A percentile compares a stretch with the other conserved stretches of the same genome.
Evolutionary conservation across 1,140 invertebrate species (phyloP).

Genomic region (Drosophila repletoides): DNA sequence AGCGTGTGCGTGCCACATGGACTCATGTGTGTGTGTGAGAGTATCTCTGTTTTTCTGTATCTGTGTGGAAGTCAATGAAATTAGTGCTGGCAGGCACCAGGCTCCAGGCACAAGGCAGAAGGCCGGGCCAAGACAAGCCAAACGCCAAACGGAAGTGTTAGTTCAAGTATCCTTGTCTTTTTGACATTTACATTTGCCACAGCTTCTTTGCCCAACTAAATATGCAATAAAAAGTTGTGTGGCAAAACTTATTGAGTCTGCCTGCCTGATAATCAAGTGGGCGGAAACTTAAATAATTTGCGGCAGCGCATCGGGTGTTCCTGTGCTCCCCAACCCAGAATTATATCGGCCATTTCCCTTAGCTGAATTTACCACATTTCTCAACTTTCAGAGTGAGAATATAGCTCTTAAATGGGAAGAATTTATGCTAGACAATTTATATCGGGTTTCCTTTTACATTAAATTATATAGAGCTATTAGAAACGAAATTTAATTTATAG

Average conservation of each 20-base stretch:
- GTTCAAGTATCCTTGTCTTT: conserved; percentile 41
- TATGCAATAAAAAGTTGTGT: conserved; percentile 48
- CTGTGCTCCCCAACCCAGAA: neutral
- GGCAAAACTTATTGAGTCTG: conserved; percentile 55
- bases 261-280: conserved; percentile 55
- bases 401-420: neutral
- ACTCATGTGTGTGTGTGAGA: conserved; percentile 5
- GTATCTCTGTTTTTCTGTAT: conserved; percentile 7
- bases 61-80: conserved; percentile 69
- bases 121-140: conserved; percentile 3
- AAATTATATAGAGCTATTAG: too few relatives aligned
- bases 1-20: conserved; percentile 49
- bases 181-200: conserved; percentile 66
- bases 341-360: conserved; percentile 40
- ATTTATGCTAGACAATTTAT: too few relatives aligned
- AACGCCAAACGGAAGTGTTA: conserved; percentile 51
- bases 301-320: conserved; percentile 32
- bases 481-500: too few relatives aligned
- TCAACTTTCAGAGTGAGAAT: neutral
- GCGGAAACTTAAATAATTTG: conserved; percentile 69
- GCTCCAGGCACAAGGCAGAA: too few relatives aligned
- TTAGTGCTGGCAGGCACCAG: conserved; percentile 56
- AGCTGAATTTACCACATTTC: conserved; percentile 1
- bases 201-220: conserved; percentile 13
- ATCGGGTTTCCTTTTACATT: too few relatives aligned